phyloP scores from a whole-genome alignment of 1,140 invertebrate species.

The Bactericera cockerelli region DNA sequence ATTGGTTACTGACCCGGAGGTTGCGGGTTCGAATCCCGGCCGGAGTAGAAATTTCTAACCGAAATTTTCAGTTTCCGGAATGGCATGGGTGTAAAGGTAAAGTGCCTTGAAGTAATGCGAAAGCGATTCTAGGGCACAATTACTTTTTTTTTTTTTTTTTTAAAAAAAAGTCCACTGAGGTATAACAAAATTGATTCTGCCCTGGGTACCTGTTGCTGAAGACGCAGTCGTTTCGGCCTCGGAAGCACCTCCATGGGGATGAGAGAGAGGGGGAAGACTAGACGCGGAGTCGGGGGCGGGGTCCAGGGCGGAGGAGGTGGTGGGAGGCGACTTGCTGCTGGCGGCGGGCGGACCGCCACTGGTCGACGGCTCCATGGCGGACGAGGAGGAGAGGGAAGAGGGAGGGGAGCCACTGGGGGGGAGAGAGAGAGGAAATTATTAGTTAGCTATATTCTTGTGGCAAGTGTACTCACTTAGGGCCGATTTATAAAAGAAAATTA shows the following conservation, averaged over 20 bases:
- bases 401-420: not conserved
- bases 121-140: too few relatives aligned
- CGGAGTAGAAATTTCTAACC: too few relatives aligned
- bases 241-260: not conserved
- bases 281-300: not conserved
- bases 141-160: too few relatives aligned
- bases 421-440: not conserved
- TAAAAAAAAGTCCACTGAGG: too few relatives aligned
- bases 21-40: too few relatives aligned
- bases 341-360: not conserved
- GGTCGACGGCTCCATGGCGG: not conserved
- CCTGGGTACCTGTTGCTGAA: conserved; percentile 22
- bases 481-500: not conserved
- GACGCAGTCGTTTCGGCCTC: not conserved
- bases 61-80: too few relatives aligned
- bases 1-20: too few relatives aligned
- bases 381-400: conserved; percentile 5
- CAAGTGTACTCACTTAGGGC: not conserved
- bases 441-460: not conserved
- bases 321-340: not conserved
- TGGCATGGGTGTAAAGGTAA: too few relatives aligned
- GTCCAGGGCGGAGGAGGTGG: not conserved
- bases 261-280: not conserved
- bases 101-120: too few relatives aligned
- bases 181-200: too few relatives aligned